Conservation (phyloP, 2,797 vertebrate genomes). For the Mareca strepera region DNA sequence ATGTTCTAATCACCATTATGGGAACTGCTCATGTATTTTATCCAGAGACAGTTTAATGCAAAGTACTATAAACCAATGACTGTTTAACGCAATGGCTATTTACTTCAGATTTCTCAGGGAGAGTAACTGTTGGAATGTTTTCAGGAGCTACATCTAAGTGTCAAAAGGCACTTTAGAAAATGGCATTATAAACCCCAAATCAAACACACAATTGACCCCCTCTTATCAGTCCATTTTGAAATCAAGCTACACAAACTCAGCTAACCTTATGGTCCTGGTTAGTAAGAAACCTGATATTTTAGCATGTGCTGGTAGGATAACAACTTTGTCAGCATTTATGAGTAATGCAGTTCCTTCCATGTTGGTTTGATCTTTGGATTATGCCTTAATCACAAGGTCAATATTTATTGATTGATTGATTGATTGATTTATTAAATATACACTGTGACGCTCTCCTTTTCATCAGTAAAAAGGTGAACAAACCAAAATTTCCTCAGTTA, state of each 20-base stretch:
- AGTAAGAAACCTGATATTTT: not conserved
- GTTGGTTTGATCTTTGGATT: not conserved
- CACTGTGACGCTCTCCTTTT: not conserved
- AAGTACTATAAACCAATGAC: not conserved
- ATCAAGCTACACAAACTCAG: not conserved
- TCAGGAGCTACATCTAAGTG: not conserved
- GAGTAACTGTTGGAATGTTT: not conserved
- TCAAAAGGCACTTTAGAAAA: not conserved
- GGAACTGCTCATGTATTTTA: not conserved
- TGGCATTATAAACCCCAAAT: not conserved
- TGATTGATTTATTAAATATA: not conserved
- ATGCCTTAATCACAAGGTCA: not conserved
- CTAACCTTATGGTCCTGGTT: not conserved
- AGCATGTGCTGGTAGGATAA: not conserved
- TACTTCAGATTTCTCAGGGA: not conserved
- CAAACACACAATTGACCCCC: fast-evolving
- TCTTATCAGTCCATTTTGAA: not conserved
- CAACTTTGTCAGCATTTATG: not conserved
- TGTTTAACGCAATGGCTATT: not conserved
- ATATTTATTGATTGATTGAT: not conserved
- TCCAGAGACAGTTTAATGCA: not conserved
- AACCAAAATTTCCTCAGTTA: not conserved
- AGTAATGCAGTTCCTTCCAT: not conserved
- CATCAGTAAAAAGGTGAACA: not conserved
- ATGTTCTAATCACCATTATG: not conserved